Base-by-base conservation (phyloP, 2,113 vertebrate species). In the Ailurus styani region DNA sequence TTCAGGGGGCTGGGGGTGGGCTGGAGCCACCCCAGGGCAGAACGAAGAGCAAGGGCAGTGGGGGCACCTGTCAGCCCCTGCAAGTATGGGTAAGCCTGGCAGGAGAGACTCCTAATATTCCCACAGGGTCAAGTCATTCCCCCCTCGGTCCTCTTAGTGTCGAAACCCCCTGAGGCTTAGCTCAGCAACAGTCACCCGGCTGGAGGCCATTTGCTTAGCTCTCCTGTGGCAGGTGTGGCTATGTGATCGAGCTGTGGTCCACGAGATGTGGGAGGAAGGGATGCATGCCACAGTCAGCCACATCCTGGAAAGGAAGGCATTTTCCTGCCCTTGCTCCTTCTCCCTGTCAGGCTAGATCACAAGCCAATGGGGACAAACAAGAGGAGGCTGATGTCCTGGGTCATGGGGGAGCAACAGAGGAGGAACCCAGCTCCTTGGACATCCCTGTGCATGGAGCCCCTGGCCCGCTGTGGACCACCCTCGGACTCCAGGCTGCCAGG, bases 121-220 rank as follows among this genome's bases (percentile, higher is more conserved):
- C 60, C 17, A 1, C 9, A 27, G 54, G 55, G 29, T 55, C 6
- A 2, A 25, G 57, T n/a, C 73, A 8, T 13, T 7, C n/a, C 6
- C 29, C 3, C 29, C 45, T 20, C 7, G 5, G 1, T 37, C 62
- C 81, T 72, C 37, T 73, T 21, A 17, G 42, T 15, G 5, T 29
- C 7, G 7, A 31, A 18, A 29, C 0, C n/a, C 27, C 11, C 9
- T 1, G 54, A 31, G 11, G 66, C 42, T n/a, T 7, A 37, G 31
- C 31, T 72, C 52, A 57, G 64, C 31, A 7, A 14, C 18, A 27
- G 37, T 31, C 20, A 6, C 45, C 17, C 37, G n/a, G 52, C 40
- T 7, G 17, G 40, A 77, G 70, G 40, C 55, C 34, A 6, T 21
- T 17, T 23, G 42, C 66, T n/a, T 21, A 15, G 81, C 66, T 60